phyloP scores from a whole-genome alignment of 2,113 vertebrate species.

The Crotalus helleri region DNA sequence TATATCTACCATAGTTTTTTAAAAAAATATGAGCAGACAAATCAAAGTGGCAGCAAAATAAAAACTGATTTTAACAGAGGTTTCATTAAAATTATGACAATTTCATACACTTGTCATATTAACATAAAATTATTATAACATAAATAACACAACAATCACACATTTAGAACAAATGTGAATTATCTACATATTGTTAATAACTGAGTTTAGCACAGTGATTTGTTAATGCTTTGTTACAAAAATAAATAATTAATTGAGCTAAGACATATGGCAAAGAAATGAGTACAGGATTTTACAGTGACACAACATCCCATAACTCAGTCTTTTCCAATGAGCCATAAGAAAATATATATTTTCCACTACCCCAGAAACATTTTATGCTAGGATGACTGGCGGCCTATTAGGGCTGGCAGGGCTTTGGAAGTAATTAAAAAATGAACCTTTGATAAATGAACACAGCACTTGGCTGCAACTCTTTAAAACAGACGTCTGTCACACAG shows the following conservation, averaged over 20 bases:
- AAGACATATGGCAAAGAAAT: not conserved
- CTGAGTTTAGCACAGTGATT: not conserved
- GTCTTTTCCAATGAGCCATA: not conserved
- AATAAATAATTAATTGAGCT: not conserved
- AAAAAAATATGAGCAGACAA: not conserved
- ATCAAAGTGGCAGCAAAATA: not conserved
- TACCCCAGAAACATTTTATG: not conserved
- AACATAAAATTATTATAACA: not conserved
- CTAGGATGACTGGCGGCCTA: not conserved
- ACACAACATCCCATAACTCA: not conserved
- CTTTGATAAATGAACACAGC: not conserved
- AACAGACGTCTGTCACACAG: not conserved
- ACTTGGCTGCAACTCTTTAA: not conserved
- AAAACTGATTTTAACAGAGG: not conserved
- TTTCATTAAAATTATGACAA: not conserved
- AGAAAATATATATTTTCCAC: not conserved
- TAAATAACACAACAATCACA: not conserved
- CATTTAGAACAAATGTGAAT: slow-evolving; percentile 8
- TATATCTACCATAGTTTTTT: not conserved
- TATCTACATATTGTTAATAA: not conserved
- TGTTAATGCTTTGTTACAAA: not conserved
- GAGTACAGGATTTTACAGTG: not conserved
- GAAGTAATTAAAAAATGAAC: not conserved
- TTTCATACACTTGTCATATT: not conserved
- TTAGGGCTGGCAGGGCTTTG: not conserved